Conservation (phyloP, 2,797 vertebrate genomes). For the Loris lydekkerianus region DNA sequence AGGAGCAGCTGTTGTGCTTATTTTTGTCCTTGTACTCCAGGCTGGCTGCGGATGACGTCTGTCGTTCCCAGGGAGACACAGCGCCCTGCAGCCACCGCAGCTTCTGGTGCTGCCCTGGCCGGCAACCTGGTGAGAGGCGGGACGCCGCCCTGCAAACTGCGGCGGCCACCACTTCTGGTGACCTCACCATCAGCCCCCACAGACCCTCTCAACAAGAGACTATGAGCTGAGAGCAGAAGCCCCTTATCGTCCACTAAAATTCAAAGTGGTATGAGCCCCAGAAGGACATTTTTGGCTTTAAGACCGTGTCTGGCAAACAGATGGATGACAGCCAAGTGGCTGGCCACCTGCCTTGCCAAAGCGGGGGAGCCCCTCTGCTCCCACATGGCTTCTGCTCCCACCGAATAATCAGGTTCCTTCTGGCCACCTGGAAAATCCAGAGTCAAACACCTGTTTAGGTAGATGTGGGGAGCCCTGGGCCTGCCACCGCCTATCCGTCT, state of each 20-base stretch:
- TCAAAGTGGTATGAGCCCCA: constrained; percentile 30
- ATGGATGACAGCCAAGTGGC: constrained; percentile 61
- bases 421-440: constrained; percentile 85
- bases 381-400: constrained; percentile 66
- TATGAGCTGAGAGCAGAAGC: neutral
- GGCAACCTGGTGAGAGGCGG: too few species aligned
- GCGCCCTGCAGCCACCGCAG: neutral
- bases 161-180: neutral
- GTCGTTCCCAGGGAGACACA: neutral
- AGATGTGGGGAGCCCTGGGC: constrained; percentile 82
- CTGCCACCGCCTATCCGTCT: constrained; percentile 87
- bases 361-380: constrained; percentile 75
- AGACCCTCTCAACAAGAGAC: neutral
- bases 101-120: neutral
- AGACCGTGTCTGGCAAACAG: constrained; percentile 72
- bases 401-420: constrained; percentile 83
- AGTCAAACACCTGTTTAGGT: constrained; percentile 89
- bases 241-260: constrained; percentile 51
- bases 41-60: neutral
- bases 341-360: constrained; percentile 75
- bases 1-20: neutral
- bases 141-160: neutral
- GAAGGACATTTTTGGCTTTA: constrained; percentile 64
- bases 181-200: neutral
- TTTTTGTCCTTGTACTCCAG: neutral